Evolutionary conservation across 2,888 invertebrate genomes (phyloP).

Genomic region (Noctua janthe): DNA sequence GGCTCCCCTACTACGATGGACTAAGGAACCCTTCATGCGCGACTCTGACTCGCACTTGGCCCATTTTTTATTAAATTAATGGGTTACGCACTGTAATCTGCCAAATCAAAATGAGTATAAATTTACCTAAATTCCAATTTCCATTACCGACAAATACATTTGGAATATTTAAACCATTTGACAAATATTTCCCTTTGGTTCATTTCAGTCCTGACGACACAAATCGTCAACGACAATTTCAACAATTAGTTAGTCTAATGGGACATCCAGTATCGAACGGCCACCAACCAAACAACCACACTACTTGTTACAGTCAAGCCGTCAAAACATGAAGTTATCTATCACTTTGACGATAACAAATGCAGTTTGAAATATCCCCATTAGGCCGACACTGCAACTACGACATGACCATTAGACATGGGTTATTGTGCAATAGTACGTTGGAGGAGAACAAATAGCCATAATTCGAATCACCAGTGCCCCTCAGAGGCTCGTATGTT

Average conservation of each 20-base stretch:
- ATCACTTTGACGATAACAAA: slow-evolving; percentile 56
- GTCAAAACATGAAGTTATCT: slow-evolving; percentile 42
- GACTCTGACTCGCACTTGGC: too few relatives aligned
- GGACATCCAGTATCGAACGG: not conserved
- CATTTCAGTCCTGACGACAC: too few relatives aligned
- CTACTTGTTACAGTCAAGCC: slow-evolving; percentile 13
- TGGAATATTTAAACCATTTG: not conserved
- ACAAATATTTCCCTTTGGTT: not conserved
- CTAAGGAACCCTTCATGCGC: too few relatives aligned
- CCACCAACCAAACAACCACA: slow-evolving; percentile 23
- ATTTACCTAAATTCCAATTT: not conserved
- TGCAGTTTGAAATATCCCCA: slow-evolving; percentile 63
- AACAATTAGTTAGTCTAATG: not conserved
- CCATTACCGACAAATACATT: not conserved
- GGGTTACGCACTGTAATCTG: too few relatives aligned
- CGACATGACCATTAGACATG: slow-evolving; percentile 67
- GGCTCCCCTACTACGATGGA: too few relatives aligned
- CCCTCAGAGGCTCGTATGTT: slow-evolving; percentile 78
- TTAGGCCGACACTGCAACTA: slow-evolving; percentile 55
- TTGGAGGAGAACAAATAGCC: slow-evolving; percentile 78
- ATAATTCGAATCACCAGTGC: slow-evolving; percentile 81
- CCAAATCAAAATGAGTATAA: too few relatives aligned
- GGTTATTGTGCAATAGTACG: slow-evolving; percentile 72
- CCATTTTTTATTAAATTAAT: too few relatives aligned
- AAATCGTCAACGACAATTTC: not conserved